These are phyloP conservation scores for Probosciger aterrimus DNA, from an alignment of 2,113 vertebrate genomes.

Conservation along the genomic window DNA sequence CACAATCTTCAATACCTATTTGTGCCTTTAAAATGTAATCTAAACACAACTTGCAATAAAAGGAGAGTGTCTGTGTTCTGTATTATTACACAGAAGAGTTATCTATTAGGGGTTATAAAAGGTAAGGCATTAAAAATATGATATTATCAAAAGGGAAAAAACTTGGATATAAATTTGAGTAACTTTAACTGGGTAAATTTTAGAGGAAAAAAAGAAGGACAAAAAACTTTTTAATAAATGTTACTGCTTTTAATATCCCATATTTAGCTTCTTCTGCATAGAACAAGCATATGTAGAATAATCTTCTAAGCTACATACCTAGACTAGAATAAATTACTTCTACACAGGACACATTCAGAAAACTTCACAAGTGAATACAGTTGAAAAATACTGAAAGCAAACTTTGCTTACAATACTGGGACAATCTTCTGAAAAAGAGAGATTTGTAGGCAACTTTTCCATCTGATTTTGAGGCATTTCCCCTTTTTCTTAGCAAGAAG, in stretches of 20 bases:
- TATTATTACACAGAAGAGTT: not conserved
- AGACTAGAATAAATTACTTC: not conserved
- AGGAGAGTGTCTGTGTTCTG: not conserved
- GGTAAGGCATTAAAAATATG: not conserved
- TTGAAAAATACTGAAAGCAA: not conserved
- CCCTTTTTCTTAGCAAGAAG: not conserved
- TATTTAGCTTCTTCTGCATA: not conserved
- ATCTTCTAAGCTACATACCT: not conserved
- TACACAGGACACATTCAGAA: not conserved
- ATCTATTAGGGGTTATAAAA: not conserved
- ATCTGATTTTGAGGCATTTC: not conserved
- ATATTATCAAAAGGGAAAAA: not conserved
- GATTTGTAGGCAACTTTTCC: not conserved
- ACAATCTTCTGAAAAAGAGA: not conserved
- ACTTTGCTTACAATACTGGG: not conserved
- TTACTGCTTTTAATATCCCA: not conserved
- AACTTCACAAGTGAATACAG: not conserved
- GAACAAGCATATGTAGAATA: not conserved
- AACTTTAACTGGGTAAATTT: not conserved
- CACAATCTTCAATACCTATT: not conserved
- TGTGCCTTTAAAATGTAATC: not conserved
- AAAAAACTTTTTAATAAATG: not conserved
- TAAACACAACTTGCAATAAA: not conserved
- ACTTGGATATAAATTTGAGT: not conserved
- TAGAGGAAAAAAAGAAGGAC: accelerated